Evolutionary conservation across 2,797 vertebrate species (phyloP).

Genomic region (Oophaga sylvatica): DNA sequence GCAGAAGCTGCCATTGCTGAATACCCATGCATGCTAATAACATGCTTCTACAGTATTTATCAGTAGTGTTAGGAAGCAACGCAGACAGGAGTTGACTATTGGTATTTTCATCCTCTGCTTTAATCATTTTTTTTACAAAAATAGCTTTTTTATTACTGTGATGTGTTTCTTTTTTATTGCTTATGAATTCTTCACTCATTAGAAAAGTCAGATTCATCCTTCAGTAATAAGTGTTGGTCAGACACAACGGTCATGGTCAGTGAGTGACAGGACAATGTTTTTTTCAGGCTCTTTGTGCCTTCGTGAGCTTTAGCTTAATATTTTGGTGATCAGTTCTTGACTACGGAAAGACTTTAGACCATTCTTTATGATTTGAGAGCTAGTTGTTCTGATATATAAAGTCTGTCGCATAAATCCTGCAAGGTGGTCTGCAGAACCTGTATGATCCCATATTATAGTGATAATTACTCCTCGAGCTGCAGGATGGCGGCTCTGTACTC

Average conservation of each 20-base stretch:
- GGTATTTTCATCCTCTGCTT: not conserved
- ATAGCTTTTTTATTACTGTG: not conserved
- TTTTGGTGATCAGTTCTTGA: not conserved
- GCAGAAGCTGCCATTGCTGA: not conserved
- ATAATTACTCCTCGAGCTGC: not conserved
- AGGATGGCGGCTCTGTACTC: not conserved
- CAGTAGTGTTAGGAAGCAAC: conserved; percentile 1
- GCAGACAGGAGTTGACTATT: not conserved
- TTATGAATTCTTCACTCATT: not conserved
- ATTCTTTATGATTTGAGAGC: not conserved
- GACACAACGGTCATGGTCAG: not conserved
- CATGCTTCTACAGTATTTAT: not conserved
- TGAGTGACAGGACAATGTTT: not conserved
- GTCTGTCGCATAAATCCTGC: not conserved
- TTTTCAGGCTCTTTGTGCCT: not conserved
- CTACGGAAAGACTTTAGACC: not conserved
- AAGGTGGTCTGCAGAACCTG: not conserved
- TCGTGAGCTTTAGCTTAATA: not conserved
- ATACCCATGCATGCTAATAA: conserved; percentile 2
- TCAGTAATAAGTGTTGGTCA: not conserved
- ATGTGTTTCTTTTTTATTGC: not conserved
- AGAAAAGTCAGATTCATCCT: not conserved
- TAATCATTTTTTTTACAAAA: not conserved
- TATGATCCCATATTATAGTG: not conserved
- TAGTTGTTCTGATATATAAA: not conserved